Percentiles rank a stretch among this genome's conserved stretches.
phyloP scores from a whole-genome alignment of 2,888 invertebrate genomes.

The Ditula angustiorana region DNA sequence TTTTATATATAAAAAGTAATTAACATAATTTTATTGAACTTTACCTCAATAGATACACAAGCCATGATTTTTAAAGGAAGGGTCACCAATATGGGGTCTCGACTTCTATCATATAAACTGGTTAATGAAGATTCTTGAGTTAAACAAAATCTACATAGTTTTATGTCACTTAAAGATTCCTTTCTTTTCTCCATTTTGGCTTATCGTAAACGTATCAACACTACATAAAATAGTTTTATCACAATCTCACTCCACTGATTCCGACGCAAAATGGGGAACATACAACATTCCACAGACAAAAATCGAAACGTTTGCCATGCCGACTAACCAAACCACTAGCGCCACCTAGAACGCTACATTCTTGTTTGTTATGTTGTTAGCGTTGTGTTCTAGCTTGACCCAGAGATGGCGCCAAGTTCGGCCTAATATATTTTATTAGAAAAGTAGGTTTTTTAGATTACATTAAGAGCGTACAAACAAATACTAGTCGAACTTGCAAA shows the following conservation, averaged over 20 bases:
- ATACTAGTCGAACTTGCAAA: too few species aligned
- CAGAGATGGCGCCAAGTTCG: too few species aligned
- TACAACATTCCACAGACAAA: conserved; percentile 33
- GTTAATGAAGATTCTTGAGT: conserved; percentile 86
- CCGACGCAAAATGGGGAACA: conserved; percentile 36
- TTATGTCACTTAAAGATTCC: conserved; percentile 85
- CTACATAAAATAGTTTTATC: conserved; percentile 19
- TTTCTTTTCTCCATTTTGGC: conserved; percentile 86
- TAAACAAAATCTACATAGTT: conserved; percentile 91
- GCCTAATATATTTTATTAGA: too few species aligned
- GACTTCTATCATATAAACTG: conserved; percentile 87
- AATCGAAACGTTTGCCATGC: conserved; percentile 32
- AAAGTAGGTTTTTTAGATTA: too few species aligned
- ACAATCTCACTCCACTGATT: conserved; percentile 18
- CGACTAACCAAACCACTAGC: too few species aligned
- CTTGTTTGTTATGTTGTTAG: too few species aligned
- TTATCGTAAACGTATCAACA: conserved; percentile 25
- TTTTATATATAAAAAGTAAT: not conserved
- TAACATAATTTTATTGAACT: conserved; percentile 41
- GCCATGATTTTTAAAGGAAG: conserved; percentile 91
- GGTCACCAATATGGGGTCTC: conserved; percentile 85
- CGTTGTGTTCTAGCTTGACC: too few species aligned
- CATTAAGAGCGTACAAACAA: too few species aligned
- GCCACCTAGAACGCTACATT: too few species aligned
- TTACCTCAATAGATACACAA: conserved; percentile 91